These are phyloP conservation scores for Saxidomus purpurata DNA, from an alignment of 1,140 invertebrate genomes.

Conservation along the genomic window DNA sequence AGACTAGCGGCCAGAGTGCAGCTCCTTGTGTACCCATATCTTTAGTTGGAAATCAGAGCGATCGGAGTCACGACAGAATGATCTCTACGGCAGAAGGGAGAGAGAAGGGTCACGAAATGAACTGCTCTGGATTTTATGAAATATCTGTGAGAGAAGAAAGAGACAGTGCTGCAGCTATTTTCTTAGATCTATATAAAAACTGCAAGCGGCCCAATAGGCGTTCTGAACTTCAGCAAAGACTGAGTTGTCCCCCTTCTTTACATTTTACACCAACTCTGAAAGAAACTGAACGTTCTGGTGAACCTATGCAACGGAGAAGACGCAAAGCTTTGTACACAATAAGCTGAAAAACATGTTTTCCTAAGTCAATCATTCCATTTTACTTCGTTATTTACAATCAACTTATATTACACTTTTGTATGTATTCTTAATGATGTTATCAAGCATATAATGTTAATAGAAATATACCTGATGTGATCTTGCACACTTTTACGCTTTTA, in stretches of 20 bases:
- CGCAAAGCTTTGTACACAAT: slow-evolving; percentile 67
- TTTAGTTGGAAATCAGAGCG: slow-evolving; percentile 95
- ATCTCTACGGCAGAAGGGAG: slow-evolving; percentile 94
- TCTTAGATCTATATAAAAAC: slow-evolving; percentile 76
- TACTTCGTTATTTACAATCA: no score
- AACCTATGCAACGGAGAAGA: slow-evolving; percentile 41
- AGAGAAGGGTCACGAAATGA: slow-evolving; percentile 90
- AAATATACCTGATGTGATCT: no score
- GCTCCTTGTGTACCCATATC: slow-evolving; percentile 89
- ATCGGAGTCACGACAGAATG: slow-evolving; percentile 96
- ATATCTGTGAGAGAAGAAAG: slow-evolving; percentile 93
- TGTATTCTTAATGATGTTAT: no score
- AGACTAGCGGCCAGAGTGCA: slow-evolving; percentile 88
- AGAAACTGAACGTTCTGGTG: background rate
- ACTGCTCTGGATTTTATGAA: slow-evolving; percentile 93
- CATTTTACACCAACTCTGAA: background rate
- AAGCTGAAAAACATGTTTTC: slow-evolving; percentile 17
- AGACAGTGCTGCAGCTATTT: slow-evolving; percentile 86
- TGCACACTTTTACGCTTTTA: no score
- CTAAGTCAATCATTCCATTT: background rate
- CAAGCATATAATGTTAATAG: no score
- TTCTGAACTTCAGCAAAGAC: slow-evolving; percentile 48
- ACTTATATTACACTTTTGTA: no score
- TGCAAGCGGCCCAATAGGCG: slow-evolving; percentile 63
- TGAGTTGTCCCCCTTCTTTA: slow-evolving; percentile 57